These are phyloP conservation scores for Tapirus indicus DNA, from an alignment of 2,797 vertebrate genomes.

Conservation along the genomic window DNA sequence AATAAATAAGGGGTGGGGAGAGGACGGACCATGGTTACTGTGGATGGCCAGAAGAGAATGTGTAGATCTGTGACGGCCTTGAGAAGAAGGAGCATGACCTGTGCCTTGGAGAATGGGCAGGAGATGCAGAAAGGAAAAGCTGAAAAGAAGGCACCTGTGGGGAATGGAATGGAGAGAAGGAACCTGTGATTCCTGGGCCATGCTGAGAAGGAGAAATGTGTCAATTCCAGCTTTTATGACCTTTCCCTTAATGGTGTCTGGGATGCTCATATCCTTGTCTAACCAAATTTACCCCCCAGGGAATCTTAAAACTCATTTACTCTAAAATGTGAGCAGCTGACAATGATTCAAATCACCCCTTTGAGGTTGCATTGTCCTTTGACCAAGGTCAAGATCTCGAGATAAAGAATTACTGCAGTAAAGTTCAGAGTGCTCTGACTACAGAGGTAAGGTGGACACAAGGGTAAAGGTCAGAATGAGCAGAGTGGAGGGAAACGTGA, in stretches of 20 bases:
- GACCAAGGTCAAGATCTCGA: neutral
- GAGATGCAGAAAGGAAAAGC: neutral
- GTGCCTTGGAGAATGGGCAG: neutral
- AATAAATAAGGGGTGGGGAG: neutral
- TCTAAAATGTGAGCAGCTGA: neutral
- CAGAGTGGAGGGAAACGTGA: neutral
- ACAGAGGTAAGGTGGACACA: neutral
- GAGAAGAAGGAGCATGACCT: neutral
- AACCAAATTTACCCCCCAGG: neutral
- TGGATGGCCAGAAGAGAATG: neutral
- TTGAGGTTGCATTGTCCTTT: neutral
- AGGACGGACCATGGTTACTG: neutral
- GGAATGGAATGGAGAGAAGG: neutral
- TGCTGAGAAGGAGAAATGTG: neutral
- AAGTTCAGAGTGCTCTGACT: neutral
- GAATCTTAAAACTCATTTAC: slow-evolving; percentile 17
- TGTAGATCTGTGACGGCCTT: neutral
- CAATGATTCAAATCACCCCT: neutral
- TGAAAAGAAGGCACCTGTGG: neutral
- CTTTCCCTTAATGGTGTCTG: neutral
- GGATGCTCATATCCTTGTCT: neutral
- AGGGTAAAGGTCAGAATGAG: neutral
- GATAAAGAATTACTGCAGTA: neutral
- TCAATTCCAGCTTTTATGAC: neutral
- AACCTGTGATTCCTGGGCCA: too few species aligned